phyloP scores from a whole-genome alignment of 2,797 vertebrate species.

The Lithobates sylvaticus region DNA sequence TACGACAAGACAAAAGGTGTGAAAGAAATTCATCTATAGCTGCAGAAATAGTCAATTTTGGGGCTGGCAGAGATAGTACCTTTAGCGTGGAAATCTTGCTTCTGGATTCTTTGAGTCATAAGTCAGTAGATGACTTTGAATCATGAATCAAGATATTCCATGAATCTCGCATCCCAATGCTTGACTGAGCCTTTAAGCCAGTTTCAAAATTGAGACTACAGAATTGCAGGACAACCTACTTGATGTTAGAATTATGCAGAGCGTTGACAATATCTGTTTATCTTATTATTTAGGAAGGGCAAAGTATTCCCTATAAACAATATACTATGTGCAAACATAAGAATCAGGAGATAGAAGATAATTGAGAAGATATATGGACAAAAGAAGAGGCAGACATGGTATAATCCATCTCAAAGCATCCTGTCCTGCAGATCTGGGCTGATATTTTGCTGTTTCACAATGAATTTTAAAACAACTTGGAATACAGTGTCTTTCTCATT shows the following conservation, averaged over 20 bases:
- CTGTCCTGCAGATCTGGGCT: neutral
- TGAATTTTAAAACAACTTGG: conserved; percentile 17
- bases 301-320: neutral
- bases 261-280: neutral
- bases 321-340: neutral
- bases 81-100: too few species aligned
- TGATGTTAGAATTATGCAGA: neutral
- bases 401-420: neutral
- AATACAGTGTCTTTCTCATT: conserved; percentile 15
- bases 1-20: too few species aligned
- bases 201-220: neutral
- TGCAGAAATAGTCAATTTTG: too few species aligned
- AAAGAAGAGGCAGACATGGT: neutral
- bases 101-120: too few species aligned
- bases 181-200: neutral
- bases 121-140: too few species aligned
- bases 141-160: too few species aligned
- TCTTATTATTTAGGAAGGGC: neutral
- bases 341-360: neutral
- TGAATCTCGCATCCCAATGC: too few species aligned
- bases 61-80: too few species aligned
- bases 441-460: conserved; percentile 1
- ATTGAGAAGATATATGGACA: neutral
- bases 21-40: too few species aligned
- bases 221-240: neutral